A percentile compares a stretch with the other conserved stretches of the same genome.
These are phyloP conservation scores for Parapristionchus giblindavisi DNA, from an alignment of 2,888 invertebrate genomes.

Conservation along the genomic window DNA sequence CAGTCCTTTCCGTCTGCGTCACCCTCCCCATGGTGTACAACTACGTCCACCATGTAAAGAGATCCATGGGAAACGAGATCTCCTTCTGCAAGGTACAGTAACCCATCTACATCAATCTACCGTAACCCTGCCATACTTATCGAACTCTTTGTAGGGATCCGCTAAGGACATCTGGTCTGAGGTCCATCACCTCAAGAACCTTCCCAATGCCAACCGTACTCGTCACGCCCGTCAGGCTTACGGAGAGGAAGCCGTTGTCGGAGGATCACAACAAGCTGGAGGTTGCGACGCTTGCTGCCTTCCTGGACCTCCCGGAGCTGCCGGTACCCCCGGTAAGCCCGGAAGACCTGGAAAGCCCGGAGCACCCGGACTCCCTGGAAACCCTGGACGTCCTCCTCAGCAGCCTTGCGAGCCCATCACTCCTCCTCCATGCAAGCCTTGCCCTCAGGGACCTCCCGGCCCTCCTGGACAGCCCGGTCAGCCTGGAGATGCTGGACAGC, in stretches of 20 bases:
- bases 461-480: slow-evolving; percentile 38
- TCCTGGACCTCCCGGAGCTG: slow-evolving; percentile 62
- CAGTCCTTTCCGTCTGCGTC: slow-evolving; percentile 39
- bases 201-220: slow-evolving; percentile 35
- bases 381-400: slow-evolving; percentile 67
- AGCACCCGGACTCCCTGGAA: slow-evolving; percentile 56
- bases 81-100: slow-evolving; percentile 62
- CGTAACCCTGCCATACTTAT: background rate
- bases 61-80: slow-evolving; percentile 66
- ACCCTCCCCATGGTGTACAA: slow-evolving; percentile 69
- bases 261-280: slow-evolving; percentile 8
- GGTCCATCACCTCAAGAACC: slow-evolving; percentile 38
- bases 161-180: slow-evolving; percentile 39
- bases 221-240: slow-evolving; percentile 34
- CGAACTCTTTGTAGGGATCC: slow-evolving; percentile 16
- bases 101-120: slow-evolving; percentile 3
- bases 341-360: slow-evolving; percentile 63
- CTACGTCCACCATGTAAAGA: slow-evolving; percentile 66
- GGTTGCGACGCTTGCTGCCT: slow-evolving; percentile 57
- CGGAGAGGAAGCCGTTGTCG: slow-evolving; percentile 26
- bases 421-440: slow-evolving; percentile 40
- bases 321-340: slow-evolving; percentile 62
- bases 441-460: slow-evolving; percentile 38
- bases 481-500: slow-evolving; percentile 37
- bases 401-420: slow-evolving; percentile 40